Conservation (phyloP, 2,888 invertebrate species). For the Orthosia incerta region DNA sequence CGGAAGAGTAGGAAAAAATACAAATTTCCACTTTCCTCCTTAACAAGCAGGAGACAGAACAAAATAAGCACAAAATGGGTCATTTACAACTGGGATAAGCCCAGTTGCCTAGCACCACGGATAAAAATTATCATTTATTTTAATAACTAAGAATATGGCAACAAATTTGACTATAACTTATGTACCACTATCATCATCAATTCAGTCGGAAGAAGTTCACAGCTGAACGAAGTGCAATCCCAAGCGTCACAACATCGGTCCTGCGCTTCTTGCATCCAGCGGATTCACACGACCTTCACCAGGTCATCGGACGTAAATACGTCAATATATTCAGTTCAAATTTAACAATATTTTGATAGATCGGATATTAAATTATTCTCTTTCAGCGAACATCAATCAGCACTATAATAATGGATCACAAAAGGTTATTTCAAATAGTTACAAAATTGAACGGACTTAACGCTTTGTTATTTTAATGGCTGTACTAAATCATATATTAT, state of each 20-base stretch:
- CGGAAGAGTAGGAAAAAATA: too few species aligned
- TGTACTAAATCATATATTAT: not conserved
- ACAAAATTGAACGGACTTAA: not conserved
- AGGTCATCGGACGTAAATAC: not conserved
- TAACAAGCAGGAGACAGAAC: too few species aligned
- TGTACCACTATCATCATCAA: not conserved
- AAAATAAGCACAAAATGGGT: too few species aligned
- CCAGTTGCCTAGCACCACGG: not conserved
- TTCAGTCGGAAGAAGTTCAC: not conserved
- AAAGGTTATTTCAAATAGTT: conserved; percentile 10
- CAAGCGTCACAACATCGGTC: not conserved
- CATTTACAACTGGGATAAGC: too few species aligned
- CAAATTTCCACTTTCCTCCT: too few species aligned
- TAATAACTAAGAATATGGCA: too few species aligned
- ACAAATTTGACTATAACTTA: too few species aligned
- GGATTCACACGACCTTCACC: not conserved
- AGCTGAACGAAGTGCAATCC: too few species aligned
- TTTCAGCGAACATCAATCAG: conserved; percentile 11
- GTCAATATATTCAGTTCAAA: not conserved
- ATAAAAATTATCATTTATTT: too few species aligned
- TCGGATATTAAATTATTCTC: conserved; percentile 7
- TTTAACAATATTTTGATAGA: conserved; percentile 3
- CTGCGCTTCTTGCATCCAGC: not conserved
- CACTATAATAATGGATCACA: conserved; percentile 5
- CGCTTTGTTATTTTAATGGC: not conserved